phyloP scores from a whole-genome alignment of 2,113 vertebrate species.

The Oenanthe oenanthe region DNA sequence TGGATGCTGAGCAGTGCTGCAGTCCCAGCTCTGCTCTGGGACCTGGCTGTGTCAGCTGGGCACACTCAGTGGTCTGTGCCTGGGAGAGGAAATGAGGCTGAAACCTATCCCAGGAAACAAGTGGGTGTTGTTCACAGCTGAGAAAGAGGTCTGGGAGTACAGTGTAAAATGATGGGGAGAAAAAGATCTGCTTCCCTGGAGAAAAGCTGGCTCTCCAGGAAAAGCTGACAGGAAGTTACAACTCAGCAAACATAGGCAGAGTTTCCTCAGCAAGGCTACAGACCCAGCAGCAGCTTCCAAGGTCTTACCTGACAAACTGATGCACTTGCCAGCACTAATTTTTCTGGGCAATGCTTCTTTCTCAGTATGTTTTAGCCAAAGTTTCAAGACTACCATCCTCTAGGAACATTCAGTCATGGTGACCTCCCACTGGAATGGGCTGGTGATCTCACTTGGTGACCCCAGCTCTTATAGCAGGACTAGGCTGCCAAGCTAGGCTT shows the following conservation, averaged over 20 bases:
- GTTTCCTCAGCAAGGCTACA: background rate
- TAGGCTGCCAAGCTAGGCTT: background rate
- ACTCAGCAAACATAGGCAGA: background rate
- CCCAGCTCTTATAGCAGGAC: background rate
- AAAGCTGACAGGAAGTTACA: background rate
- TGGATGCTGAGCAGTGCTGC: background rate
- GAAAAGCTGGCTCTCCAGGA: background rate
- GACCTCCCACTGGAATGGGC: accelerated
- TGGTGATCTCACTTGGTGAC: background rate
- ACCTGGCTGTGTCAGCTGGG: accelerated
- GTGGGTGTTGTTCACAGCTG: background rate
- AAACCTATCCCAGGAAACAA: background rate
- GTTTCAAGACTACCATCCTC: background rate
- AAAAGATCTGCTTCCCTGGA: background rate
- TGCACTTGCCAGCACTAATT: background rate
- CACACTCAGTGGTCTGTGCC: background rate
- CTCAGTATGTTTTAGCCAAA: background rate
- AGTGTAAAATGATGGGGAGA: background rate
- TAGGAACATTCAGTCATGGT: background rate
- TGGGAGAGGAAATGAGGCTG: background rate
- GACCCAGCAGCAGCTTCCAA: background rate
- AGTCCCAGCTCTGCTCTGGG: background rate
- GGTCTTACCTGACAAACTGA: background rate
- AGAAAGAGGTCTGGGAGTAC: background rate
- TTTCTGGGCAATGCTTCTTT: background rate